These are phyloP conservation scores for Chymomyza amoena DNA, from an alignment of 2,888 invertebrate genomes.

Conservation along the genomic window DNA sequence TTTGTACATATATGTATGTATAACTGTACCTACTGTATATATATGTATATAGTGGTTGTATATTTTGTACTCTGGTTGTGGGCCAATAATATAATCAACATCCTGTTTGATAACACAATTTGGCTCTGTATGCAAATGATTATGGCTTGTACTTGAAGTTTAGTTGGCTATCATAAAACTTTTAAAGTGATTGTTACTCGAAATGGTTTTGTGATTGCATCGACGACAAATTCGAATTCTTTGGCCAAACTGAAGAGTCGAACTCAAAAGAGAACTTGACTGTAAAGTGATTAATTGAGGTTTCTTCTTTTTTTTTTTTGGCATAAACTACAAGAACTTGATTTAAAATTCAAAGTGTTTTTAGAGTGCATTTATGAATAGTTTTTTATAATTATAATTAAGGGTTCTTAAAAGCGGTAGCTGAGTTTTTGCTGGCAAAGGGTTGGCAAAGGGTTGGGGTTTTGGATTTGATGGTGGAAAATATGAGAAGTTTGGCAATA, in stretches of 20 bases:
- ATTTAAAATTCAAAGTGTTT: background rate
- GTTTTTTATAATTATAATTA: background rate
- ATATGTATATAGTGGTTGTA: conserved; percentile 35
- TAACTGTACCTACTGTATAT: too few species aligned
- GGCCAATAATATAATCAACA: conserved; percentile 50
- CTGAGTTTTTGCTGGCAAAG: too few species aligned
- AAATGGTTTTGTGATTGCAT: background rate
- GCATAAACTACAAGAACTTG: background rate
- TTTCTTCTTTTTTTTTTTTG: too few species aligned
- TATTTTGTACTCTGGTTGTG: conserved; percentile 27
- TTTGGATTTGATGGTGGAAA: too few species aligned
- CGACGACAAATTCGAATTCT: background rate
- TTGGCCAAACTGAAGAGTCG: background rate
- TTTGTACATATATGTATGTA: background rate
- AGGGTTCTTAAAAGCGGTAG: background rate
- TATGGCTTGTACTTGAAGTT: conserved; percentile 8
- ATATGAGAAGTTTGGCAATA: too few species aligned
- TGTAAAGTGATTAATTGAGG: background rate
- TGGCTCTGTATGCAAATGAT: conserved; percentile 55
- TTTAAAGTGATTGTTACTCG: background rate
- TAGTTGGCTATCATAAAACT: background rate
- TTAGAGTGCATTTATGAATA: background rate
- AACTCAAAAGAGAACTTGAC: background rate
- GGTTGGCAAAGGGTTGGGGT: too few species aligned
- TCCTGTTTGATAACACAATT: conserved; percentile 50